A percentile compares a stretch with the other conserved stretches of the same genome.
Evolutionary conservation across 2,113 vertebrate genomes (phyloP).

Genomic region (Elephantulus edwardii): DNA sequence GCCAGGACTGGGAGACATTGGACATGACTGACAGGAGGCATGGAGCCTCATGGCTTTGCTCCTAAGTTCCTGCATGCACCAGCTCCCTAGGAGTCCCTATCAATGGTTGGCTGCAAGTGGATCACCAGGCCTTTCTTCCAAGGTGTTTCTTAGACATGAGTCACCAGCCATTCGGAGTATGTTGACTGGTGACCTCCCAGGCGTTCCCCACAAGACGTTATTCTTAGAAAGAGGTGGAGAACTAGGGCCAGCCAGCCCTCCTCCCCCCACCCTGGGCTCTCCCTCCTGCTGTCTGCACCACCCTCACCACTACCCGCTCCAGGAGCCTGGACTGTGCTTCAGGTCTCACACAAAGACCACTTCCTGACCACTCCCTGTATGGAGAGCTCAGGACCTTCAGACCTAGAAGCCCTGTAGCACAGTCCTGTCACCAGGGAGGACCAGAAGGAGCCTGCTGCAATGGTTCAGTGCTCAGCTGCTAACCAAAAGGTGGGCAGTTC

Average conservation of each 20-base stretch:
- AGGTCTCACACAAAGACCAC: background rate
- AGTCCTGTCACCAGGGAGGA: background rate
- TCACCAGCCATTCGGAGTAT: no score
- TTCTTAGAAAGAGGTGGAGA: background rate
- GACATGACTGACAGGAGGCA: rapidly evolving
- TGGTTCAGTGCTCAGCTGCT: no score
- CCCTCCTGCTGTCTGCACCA: background rate
- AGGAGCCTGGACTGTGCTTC: background rate
- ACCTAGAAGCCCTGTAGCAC: background rate
- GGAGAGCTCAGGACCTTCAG: no score
- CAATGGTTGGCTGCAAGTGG: no score
- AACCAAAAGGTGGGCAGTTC: no score
- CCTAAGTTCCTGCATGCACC: no score
- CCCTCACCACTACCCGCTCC: background rate
- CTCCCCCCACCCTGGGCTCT: no score
- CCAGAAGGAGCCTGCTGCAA: no score
- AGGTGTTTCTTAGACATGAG: no score
- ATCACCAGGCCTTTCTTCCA: no score
- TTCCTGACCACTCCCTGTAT: background rate
- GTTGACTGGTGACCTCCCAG: no score
- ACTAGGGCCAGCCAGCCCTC: background rate
- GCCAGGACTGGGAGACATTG: background rate
- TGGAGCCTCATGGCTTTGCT: rapidly evolving
- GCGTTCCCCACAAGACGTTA: rapidly evolving
- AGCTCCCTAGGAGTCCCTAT: no score